These are phyloP conservation scores for Malthinus seriepunctatus DNA, from an alignment of 2,888 invertebrate species.

Conservation along the genomic window DNA sequence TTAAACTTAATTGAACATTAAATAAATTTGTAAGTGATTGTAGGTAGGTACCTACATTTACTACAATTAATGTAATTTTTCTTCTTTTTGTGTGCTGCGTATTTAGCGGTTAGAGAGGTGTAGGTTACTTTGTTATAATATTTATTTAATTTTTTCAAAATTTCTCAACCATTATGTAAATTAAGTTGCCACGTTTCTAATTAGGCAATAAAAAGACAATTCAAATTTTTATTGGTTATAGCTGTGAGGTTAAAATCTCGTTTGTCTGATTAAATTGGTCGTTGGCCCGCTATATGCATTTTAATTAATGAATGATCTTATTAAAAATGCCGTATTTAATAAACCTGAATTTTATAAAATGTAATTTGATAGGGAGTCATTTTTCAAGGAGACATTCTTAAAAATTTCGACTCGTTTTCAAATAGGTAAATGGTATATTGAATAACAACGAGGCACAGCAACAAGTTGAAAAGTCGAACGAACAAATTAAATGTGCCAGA, in stretches of 20 bases:
- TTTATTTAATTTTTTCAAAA: not conserved
- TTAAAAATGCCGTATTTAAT: not conserved
- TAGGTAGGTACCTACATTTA: not conserved
- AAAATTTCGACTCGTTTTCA: no score
- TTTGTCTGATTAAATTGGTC: not conserved
- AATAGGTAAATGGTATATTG: not conserved
- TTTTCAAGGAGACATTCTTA: not conserved
- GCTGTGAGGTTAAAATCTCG: no score
- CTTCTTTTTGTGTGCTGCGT: not conserved
- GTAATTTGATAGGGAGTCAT: slow-evolving; percentile 6
- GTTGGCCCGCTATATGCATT: not conserved
- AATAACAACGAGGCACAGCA: not conserved
- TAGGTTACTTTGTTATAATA: not conserved
- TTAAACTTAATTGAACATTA: slow-evolving; percentile 5
- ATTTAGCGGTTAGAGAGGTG: not conserved
- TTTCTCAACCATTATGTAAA: no score
- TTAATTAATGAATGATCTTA: slow-evolving; percentile 6
- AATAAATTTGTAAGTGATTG: not conserved
- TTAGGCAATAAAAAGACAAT: no score
- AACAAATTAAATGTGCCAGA: slow-evolving; percentile 6
- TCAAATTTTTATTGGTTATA: no score
- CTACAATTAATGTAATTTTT: not conserved
- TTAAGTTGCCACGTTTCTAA: no score
- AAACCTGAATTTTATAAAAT: not conserved
- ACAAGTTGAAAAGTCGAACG: not conserved